Base-by-base conservation (phyloP, 1,140 invertebrate species). In the Eupeodes corollae region DNA sequence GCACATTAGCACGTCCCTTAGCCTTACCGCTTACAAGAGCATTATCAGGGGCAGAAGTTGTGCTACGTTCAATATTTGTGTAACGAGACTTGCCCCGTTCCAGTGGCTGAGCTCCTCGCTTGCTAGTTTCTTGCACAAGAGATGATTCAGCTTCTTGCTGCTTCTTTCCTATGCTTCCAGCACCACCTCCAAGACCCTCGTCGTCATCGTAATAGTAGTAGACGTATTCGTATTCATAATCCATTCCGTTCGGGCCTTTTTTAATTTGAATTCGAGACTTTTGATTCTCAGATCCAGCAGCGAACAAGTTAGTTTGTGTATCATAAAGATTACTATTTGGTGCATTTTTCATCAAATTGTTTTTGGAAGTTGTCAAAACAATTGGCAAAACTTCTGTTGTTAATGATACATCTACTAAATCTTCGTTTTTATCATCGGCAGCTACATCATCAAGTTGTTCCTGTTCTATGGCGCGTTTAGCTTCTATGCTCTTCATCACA, bases 131-230 rank as follows among this genome's bases (percentile, higher is more conserved):
- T 21, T 42, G 15, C 5, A 13, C 49, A 0, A 55, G 43, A 2
- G 59, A 39, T 59, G 64, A 52, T 1, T 40, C 42, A 8, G 47
- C 48, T 5, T 43, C 43, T 48, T 42, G 46, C n/a, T 6, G 13
- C 11, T 37, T 18, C 26, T 14, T 16, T 47, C 1, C 18, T 16
- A 47, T 56, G 51, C 16, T 53, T 50, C 14, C 15, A 16, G 3
- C 33, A 62, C 57, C 13, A 54, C 38, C 39, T 67, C 67, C 50
- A 42, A 63, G 70, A 42, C 80, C 79, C 31, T 83, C 82, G 2
- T 88, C 85, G 49, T 88, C 86, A 52, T 89, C 85, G 50, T 90
- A 88, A 56, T 91, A 91, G 61, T 91, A 91, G 58, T 91, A 91
- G 15, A 90, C 83, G 55, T 91, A 91, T 62, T 90, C 88, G 61